Base-by-base conservation (phyloP, 2,888 invertebrate genomes). In the Neelides folsomi region DNA sequence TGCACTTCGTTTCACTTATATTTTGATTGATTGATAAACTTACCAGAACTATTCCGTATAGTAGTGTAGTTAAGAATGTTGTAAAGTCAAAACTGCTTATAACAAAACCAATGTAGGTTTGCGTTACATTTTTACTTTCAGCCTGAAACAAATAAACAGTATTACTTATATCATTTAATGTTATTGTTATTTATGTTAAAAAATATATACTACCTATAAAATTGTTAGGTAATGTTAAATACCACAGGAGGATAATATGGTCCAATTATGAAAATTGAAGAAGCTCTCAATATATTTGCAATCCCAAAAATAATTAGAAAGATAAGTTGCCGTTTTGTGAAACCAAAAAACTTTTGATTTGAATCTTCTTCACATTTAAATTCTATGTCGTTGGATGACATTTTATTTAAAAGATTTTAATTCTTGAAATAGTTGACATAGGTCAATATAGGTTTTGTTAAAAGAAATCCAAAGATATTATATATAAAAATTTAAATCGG, bases 181-280 rank as follows among this genome's bases (percentile, higher is more conserved):
- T n/a, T n/a, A n/a, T n/a, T n/a, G n/a, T n/a, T n/a, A n/a, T n/a
- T n/a, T n/a, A n/a, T n/a, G n/a, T n/a, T n/a, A n/a, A n/a, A n/a
- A n/a, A n/a, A n/a, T n/a, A n/a, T n/a, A n/a, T 27, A 27, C 27
- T 5, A 27, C 27, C 7, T 27, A 27, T 27, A 27, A 27, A 27
- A 27, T 27, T 27, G 7, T 27, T 27, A 27, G 27, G 27, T 5
- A 27, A 27, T 27, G 7, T 27, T 27, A 7, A 27, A 3, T 40
- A 59, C 59, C 53, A 55, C 57, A 1, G 57, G 55, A 35, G 59
- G 59, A 39, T 55, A 59, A 40, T 55, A 55, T 12, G 59, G 59
- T 1, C 57, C 57, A 5, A 37, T 40, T 12, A 55, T 55, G 16
- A 59, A 13, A 7, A 57, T 50, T 5, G 51, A 13, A 1, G 47